phyloP scores from a whole-genome alignment of 2,888 invertebrate genomes.

The Apamea sordens region DNA sequence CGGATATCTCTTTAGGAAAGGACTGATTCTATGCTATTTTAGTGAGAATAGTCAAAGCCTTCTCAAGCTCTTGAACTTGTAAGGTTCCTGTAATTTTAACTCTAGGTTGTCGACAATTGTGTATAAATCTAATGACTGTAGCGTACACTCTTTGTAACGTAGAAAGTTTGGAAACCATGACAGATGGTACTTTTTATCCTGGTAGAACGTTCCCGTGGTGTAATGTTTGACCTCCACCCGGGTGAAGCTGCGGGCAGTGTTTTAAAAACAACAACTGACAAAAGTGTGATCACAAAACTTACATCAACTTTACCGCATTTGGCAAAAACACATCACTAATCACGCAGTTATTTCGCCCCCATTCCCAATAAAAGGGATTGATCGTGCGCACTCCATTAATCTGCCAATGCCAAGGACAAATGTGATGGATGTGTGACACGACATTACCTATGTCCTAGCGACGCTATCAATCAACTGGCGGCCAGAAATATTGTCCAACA shows the following conservation, averaged over 20 bases:
- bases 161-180: too few relatives aligned
- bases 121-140: too few relatives aligned
- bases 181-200: neutral
- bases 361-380: conserved; percentile 70
- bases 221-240: too few relatives aligned
- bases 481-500: conserved; percentile 59
- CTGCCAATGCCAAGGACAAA: conserved; percentile 79
- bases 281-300: neutral
- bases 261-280: neutral
- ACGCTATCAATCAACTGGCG: conserved; percentile 56
- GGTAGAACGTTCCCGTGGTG: too few relatives aligned
- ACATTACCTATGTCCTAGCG: conserved; percentile 76
- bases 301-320: conserved; percentile 7
- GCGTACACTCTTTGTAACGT: too few relatives aligned
- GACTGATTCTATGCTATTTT: too few relatives aligned
- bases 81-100: too few relatives aligned
- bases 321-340: conserved; percentile 38
- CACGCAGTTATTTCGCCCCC: conserved; percentile 44
- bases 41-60: too few relatives aligned
- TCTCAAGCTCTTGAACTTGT: too few relatives aligned
- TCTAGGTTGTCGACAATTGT: too few relatives aligned
- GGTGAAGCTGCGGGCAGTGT: neutral
- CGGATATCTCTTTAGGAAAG: too few relatives aligned
- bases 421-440: conserved; percentile 79
- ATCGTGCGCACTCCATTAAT: conserved; percentile 75